Base-by-base conservation (phyloP, 1,140 invertebrate species). In the Apis florea region DNA sequence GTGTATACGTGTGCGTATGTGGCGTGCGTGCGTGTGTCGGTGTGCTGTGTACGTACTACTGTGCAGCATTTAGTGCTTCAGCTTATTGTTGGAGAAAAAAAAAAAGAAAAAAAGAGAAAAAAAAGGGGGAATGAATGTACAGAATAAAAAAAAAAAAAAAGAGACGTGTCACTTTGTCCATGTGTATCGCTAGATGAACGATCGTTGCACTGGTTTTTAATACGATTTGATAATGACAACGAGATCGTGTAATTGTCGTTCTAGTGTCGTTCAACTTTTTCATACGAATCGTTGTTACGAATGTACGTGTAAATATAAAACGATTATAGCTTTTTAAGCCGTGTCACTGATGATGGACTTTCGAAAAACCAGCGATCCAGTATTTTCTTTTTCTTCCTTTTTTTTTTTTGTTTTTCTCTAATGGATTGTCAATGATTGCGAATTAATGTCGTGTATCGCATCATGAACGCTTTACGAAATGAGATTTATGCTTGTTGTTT, bases 51-150 rank as follows among this genome's bases (percentile, higher is more conserved):
- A 82, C 69, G 73, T 85, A 79, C 78, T 83, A 79, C 78, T 84
- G 81, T 88, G 86, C 86, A 88, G 75, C 84, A 88, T 90, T 69
- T 90, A 91, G 87, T 86, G 90, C 88, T 91, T 91, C 72, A 89
- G 90, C 90, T 91, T 91, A 83, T 89, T 83, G 78, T 89, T 68
- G 58, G 40, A 80, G 67, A 64, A 78, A 24, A 26, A 24, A n/a
- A 11, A 15, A 19, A 8, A 61, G 21, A 26, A 26, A 56, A 63
- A 26, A 11, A 24, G 66, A 13, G 0, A 4, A 56, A 40, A 26
- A 49, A 26, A 58, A 54, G 54, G 47, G 17, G 19, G 26, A 63
- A 63, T 31, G 61, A 17, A 63, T 4, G 26, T 5, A 74, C 19
- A 40, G 19, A n/a, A 70, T 73, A 49, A 31, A 47, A 31, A 63